These are phyloP conservation scores for Scaptomyza cyrtandrae DNA, from an alignment of 2,888 invertebrate species.

Conservation along the genomic window DNA sequence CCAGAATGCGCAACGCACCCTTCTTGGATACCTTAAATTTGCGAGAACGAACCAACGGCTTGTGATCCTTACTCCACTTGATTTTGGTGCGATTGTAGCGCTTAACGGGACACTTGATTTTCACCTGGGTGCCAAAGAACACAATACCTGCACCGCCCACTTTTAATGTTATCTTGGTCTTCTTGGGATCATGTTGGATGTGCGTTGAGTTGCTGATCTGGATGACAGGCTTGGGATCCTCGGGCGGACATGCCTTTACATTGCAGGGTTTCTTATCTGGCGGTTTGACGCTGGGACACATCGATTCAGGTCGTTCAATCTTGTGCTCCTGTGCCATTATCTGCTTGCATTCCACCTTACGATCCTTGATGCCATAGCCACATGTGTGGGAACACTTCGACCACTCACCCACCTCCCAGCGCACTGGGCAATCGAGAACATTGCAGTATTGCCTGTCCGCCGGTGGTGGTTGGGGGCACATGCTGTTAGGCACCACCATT, in stretches of 20 bases:
- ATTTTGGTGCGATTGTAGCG: constrained; percentile 92
- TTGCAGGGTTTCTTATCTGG: constrained; percentile 93
- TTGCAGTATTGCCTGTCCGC: constrained; percentile 96
- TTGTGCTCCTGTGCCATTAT: constrained; percentile 96
- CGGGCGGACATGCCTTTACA: constrained; percentile 90
- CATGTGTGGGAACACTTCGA: constrained; percentile 96
- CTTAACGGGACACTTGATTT: constrained; percentile 97
- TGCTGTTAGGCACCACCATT: constrained; percentile 95
- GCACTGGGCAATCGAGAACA: constrained; percentile 95
- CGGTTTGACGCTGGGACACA: constrained; percentile 91
- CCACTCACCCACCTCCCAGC: constrained; percentile 96
- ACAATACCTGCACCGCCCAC: constrained; percentile 96
- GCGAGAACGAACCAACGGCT: constrained; percentile 90
- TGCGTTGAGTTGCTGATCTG: constrained; percentile 92
- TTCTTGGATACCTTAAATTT: constrained; percentile 95
- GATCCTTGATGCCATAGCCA: constrained; percentile 94
- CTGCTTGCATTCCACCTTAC: constrained; percentile 94
- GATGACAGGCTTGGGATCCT: constrained; percentile 90
- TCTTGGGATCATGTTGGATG: constrained; percentile 92
- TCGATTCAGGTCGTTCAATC: constrained; percentile 90
- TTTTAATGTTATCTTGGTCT: constrained; percentile 92
- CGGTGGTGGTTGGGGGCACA: constrained; percentile 95
- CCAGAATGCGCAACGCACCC: constrained; percentile 94
- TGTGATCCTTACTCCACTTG: constrained; percentile 95
- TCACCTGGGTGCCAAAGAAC: constrained; percentile 95